These are phyloP conservation scores for Acanthopagrus latus DNA, from an alignment of 2,797 vertebrate species.

Conservation along the genomic window DNA sequence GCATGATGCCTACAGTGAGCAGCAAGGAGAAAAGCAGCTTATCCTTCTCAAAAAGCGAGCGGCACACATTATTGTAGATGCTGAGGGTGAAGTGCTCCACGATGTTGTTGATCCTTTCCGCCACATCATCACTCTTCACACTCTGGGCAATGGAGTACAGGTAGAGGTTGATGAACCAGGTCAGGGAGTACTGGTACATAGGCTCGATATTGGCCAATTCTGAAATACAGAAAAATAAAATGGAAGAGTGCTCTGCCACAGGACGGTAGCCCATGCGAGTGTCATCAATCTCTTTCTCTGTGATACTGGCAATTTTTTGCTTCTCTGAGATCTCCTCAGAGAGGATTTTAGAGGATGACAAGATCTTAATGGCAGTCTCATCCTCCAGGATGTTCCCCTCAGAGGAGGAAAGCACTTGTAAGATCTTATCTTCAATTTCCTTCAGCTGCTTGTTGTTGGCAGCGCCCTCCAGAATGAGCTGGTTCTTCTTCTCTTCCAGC, in stretches of 20 bases:
- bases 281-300: slow-evolving; percentile 91
- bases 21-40: slow-evolving; percentile 95
- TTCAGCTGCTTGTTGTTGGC: slow-evolving; percentile 93
- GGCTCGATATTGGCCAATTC: slow-evolving; percentile 95
- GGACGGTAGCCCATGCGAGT: slow-evolving; percentile 94
- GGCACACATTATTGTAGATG: slow-evolving; percentile 94
- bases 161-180: slow-evolving; percentile 95
- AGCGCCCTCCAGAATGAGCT: slow-evolving; percentile 92
- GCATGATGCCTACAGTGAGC: slow-evolving; percentile 91
- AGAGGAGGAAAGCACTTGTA: slow-evolving; percentile 91
- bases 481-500: slow-evolving; percentile 94
- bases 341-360: slow-evolving; percentile 93
- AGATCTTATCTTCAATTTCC: slow-evolving; percentile 95
- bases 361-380: slow-evolving; percentile 91
- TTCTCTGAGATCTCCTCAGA: slow-evolving; percentile 94
- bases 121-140: slow-evolving; percentile 84
- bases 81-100: slow-evolving; percentile 89
- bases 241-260: slow-evolving; percentile 91
- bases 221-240: slow-evolving; percentile 95
- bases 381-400: slow-evolving; percentile 95
- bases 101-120: slow-evolving; percentile 88
- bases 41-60: slow-evolving; percentile 97
- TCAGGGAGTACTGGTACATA: slow-evolving; percentile 96
- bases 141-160: slow-evolving; percentile 90
- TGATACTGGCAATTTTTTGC: slow-evolving; percentile 89